phyloP scores from a whole-genome alignment of 1,140 invertebrate species.

The Hylaeus anthracinus region DNA sequence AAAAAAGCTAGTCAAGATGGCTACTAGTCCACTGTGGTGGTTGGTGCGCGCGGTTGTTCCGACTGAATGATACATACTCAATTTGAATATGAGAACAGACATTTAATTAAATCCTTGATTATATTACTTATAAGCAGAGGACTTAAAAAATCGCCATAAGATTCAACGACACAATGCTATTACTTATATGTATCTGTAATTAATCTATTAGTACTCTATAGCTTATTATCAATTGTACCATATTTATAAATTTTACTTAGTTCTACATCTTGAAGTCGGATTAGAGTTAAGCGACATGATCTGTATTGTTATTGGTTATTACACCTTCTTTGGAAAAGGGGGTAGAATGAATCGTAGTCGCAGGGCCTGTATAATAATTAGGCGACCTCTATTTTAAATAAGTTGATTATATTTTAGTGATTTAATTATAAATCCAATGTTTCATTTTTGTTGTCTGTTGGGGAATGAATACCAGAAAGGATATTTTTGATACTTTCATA shows the following conservation, averaged over 20 bases:
- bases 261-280: constrained; percentile 76
- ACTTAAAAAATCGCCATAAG: constrained; percentile 75
- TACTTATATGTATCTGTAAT: constrained; percentile 77
- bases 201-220: constrained; percentile 76
- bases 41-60: constrained; percentile 71
- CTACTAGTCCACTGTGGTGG: constrained; percentile 78
- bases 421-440: constrained; percentile 73
- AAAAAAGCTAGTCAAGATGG: constrained; percentile 80
- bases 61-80: constrained; percentile 64
- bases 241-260: constrained; percentile 78
- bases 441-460: constrained; percentile 78
- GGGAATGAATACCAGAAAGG: constrained; percentile 78
- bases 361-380: constrained; percentile 55
- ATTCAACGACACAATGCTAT: constrained; percentile 79
- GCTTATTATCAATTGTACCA: constrained; percentile 78
- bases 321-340: constrained; percentile 61
- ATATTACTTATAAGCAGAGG: constrained; percentile 66
- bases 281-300: constrained; percentile 66
- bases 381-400: constrained; percentile 64
- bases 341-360: constrained; percentile 62
- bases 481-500: constrained; percentile 84
- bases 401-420: constrained; percentile 72
- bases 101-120: constrained; percentile 68
- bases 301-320: constrained; percentile 55
- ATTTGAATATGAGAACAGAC: constrained; percentile 70